Evolutionary conservation across 2,113 vertebrate genomes (phyloP).

Genomic region (Grallaria varia): DNA sequence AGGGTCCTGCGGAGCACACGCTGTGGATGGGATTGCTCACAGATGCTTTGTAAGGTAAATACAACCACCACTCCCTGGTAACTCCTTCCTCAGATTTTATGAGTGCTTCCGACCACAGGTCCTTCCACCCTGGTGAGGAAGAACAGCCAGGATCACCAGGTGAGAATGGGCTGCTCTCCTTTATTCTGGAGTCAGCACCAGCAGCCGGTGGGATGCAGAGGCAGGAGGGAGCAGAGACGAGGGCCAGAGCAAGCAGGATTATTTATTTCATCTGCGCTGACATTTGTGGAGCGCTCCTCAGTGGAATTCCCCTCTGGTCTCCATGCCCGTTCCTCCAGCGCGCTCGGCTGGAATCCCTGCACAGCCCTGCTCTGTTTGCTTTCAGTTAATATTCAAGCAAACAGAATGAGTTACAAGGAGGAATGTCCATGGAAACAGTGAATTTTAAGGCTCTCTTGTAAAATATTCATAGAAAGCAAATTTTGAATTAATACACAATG

Average conservation of each 20-base stretch:
- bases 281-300: background rate
- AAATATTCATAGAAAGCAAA: constrained; percentile 70
- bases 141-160: background rate
- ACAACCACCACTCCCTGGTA: background rate
- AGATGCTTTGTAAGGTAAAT: background rate
- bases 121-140: background rate
- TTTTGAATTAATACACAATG: constrained; percentile 65
- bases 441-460: constrained; percentile 58
- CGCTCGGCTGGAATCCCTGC: background rate
- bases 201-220: background rate
- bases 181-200: fast-evolving
- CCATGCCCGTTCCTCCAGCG: background rate
- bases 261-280: background rate
- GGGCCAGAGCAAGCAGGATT: background rate
- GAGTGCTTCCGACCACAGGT: background rate
- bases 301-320: background rate
- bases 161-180: background rate
- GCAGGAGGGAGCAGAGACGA: background rate
- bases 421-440: constrained; percentile 53
- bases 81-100: background rate
- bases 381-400: constrained; percentile 45
- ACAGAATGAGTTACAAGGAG: constrained; percentile 39
- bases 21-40: fast-evolving
- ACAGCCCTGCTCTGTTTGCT: constrained; percentile 18
- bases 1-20: fast-evolving